A percentile compares a stretch with the other conserved stretches of the same genome.
These are phyloP conservation scores for Nemopilema nomurai DNA, from an alignment of 30 jellyfish, hydroid and myxozoan genomes.

Conservation along the genomic window DNA sequence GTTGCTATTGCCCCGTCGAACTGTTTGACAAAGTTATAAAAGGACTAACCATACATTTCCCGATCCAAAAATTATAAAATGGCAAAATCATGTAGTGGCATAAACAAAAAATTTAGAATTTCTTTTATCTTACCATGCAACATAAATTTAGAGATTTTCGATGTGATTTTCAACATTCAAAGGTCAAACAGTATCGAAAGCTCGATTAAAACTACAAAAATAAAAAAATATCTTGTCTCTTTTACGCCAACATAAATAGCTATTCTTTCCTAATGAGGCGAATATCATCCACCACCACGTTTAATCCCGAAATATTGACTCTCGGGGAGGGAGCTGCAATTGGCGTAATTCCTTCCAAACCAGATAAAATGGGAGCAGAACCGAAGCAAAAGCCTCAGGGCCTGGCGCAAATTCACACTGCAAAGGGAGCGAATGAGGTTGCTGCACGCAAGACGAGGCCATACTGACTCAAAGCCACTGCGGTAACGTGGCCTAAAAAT, in stretches of 20 bases:
- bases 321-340: background rate
- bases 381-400: background rate
- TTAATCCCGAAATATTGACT: background rate
- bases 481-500: too few species aligned
- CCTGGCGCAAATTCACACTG: background rate
- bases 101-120: too few species aligned
- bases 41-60: too few species aligned
- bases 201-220: slow-evolving; percentile 20
- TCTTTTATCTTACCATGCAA: too few species aligned
- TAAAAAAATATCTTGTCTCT: slow-evolving; percentile 15
- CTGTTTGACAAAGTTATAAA: background rate
- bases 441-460: too few species aligned
- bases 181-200: slow-evolving; percentile 22
- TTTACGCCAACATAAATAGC: slow-evolving; percentile 64
- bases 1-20: background rate
- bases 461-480: too few species aligned
- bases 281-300: background rate
- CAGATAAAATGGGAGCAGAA: background rate
- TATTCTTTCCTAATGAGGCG: background rate
- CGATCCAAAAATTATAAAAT: too few species aligned
- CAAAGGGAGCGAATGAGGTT: too few species aligned
- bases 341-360: background rate
- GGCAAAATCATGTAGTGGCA: too few species aligned
- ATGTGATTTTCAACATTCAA: background rate
- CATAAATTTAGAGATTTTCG: too few species aligned